Base-by-base conservation (phyloP, 64 coral and sea anemone genomes). In the Pocillopora verrucosa region DNA sequence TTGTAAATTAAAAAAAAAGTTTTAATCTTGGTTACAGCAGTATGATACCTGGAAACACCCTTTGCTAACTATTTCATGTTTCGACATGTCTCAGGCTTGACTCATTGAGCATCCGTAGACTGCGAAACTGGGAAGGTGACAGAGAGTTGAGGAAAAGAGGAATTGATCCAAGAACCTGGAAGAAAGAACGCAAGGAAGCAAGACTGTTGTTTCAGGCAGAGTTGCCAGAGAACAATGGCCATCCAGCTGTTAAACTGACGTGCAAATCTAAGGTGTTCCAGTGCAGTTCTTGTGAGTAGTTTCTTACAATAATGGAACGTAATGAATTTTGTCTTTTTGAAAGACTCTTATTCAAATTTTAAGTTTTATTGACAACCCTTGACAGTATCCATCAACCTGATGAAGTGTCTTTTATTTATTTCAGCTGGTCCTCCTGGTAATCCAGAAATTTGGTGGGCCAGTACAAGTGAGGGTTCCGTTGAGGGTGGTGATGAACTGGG, bases 391-490 rank as follows among this genome's bases (percentile, higher is more conserved):
- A 51, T 51, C 41, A 51, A 69, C 20, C 65, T 69, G 65, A 69
- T 10, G 20, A 69, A 24, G 60, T 36, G 4, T 68, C 4, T 22
- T 84, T 84, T 73, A 86, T 67, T 10, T 74, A 64, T 91, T 88
- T 19, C 69, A 99, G 97, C 97, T 95, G 97, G 93, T 80, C 91
- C 97, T 15, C 87, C 97, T 87, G 97, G 97, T 57, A 95, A 91
- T 63, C 97, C 97, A 59, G 97, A 99, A 84, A 95, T 99, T 79
- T 95, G 93, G 97, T 99, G 97, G 97, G 92, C 94, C 87, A 99
- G 94, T 85, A 87, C 88, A 34, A 93, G 60, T 70, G 91, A 99
- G 91, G 97, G 97, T 91, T 99, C 88, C 77, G 97, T 88, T 73
- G 83, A 93, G 59, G 97, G 97, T 56, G 93, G 93, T 56, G 91